Evolutionary conservation across 2,888 invertebrate species (phyloP), one percentile per base, ranked within the genome.

Genomic region (Neuroscelio doddi): DNA sequence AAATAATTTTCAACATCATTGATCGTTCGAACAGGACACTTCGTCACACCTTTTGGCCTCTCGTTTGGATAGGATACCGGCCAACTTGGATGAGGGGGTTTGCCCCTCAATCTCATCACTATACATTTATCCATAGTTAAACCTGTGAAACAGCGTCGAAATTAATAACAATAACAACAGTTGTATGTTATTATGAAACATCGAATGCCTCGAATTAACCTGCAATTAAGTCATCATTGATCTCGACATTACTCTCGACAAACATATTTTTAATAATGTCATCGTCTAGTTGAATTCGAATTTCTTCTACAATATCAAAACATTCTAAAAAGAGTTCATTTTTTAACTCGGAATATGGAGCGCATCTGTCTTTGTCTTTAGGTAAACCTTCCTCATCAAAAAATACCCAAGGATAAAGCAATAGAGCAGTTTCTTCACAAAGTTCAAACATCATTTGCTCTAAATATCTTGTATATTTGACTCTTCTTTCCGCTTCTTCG

Each of bases 1-100:
- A 81, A 69, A 55, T 78, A 81, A 62, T 78, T 74, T 52, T 82
- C 82, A 2, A 77, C 73, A 42, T 82, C 82, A 56, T 80, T 59
- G 30, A 80, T 75, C 32, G 66, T 74, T 3, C 81, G 70, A 2
- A 53, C 36, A 5, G 81, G 81, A 58, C 73, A 78, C 10, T 55
- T 70, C 21, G 59, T 26, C 0, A 21, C 27, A 0, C 51, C 63
- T 7, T 72, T 71, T 7, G 71, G 59, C 45, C 72, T 72, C 9
- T 68, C 63, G 38, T 70, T 34, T 1, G 82, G 81, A 59, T 80
- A 80, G 1, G 41, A 52, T 0, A 77, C 72, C 0, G 76, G 75
- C 82, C 82, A 82, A 14, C 74, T 72, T 0, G 69, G 55, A 15
- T 79, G 78, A 0, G 81, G 82, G 5, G 77, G 72, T 53, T 64